Conservation (phyloP, 2,113 vertebrate genomes). For the Cyphomyrus plagiostoma region DNA sequence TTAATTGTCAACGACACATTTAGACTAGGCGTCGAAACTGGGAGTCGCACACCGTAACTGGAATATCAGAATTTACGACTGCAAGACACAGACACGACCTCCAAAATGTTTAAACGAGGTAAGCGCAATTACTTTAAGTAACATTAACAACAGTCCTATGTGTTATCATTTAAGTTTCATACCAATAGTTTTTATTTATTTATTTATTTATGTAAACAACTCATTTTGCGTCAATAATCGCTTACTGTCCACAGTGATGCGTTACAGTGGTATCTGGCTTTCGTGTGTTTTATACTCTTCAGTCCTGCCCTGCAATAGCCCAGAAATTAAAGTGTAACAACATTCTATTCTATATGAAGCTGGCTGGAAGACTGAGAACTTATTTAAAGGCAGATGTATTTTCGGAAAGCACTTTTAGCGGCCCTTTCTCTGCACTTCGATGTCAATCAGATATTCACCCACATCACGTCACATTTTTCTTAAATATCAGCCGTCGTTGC, state of each 20-base stretch:
- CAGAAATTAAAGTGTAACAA: neutral
- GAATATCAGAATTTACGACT: constrained; percentile 33
- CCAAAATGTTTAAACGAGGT: constrained; percentile 61
- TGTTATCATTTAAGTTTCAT: neutral
- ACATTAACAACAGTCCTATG: neutral
- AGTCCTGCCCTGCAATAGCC: neutral
- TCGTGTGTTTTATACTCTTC: neutral
- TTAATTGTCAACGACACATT: constrained; percentile 13
- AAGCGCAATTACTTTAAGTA: constrained; percentile 25
- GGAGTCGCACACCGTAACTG: constrained; percentile 37
- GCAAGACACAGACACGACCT: constrained; percentile 41
- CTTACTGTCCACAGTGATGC: neutral
- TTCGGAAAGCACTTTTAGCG: neutral
- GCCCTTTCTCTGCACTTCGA: constrained; percentile 1
- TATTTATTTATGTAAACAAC: neutral
- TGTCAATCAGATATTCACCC: constrained; percentile 53
- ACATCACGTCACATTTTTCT: constrained; percentile 48
- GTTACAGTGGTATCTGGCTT: neutral
- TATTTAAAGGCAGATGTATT: neutral
- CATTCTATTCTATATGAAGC: neutral
- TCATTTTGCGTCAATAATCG: neutral
- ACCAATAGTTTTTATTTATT: neutral
- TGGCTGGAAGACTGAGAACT: neutral
- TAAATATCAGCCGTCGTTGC: constrained; percentile 55
- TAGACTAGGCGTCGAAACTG: constrained; percentile 32